Evolutionary conservation across 2,888 invertebrate genomes (phyloP).

Genomic region (Cataglyphis livida): DNA sequence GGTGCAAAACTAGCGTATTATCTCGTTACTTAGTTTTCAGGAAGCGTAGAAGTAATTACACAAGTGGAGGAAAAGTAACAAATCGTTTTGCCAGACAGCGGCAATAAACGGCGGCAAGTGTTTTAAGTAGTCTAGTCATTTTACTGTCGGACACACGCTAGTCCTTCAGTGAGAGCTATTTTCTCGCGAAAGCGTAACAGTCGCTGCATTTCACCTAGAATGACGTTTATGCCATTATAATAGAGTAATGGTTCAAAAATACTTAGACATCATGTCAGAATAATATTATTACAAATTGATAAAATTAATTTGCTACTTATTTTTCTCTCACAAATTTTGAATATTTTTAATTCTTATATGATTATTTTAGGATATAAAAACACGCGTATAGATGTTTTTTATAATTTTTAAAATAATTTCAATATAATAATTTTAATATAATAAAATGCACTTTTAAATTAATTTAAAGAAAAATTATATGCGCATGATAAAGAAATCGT

Average conservation of each 20-base stretch:
- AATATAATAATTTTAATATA: background rate
- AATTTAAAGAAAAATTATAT: background rate
- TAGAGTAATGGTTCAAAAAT: conserved; percentile 1
- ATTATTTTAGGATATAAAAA: background rate
- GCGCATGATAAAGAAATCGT: no score
- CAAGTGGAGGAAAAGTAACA: conserved; percentile 76
- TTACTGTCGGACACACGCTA: conserved; percentile 76
- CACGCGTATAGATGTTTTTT: background rate
- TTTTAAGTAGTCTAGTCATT: conserved; percentile 81
- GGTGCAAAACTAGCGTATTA: conserved; percentile 62
- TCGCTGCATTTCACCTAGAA: conserved; percentile 17
- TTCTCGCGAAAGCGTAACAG: conserved; percentile 52
- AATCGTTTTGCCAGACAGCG: conserved; percentile 78
- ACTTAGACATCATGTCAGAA: conserved; percentile 7
- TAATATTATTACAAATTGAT: conserved; percentile 11
- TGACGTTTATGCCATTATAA: conserved; percentile 27
- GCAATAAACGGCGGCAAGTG: conserved; percentile 78
- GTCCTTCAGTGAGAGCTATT: conserved; percentile 64
- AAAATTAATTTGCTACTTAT: conserved; percentile 6
- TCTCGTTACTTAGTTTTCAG: conserved; percentile 68
- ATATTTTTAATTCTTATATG: background rate
- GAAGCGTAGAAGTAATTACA: conserved; percentile 77
- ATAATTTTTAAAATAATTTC: background rate
- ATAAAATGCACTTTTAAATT: background rate
- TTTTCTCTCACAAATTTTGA: background rate